phyloP scores from a whole-genome alignment of 2,113 vertebrate species.

The Mormyrus lacerda region DNA sequence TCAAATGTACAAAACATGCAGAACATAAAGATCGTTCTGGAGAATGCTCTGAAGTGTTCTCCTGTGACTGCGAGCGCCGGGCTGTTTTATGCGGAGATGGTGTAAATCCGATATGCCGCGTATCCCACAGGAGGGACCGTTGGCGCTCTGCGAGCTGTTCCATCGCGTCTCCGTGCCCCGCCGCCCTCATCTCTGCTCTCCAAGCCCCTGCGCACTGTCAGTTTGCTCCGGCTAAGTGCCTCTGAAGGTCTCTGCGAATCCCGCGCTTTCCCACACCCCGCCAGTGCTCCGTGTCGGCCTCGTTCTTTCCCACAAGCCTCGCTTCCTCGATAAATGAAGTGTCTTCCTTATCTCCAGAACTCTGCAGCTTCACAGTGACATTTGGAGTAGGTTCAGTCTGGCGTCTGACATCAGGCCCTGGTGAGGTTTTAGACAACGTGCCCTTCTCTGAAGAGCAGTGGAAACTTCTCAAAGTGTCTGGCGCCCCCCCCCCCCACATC shows the following conservation, averaged over 20 bases:
- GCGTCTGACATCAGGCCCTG: neutral
- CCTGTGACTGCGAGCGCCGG: neutral
- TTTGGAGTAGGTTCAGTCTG: neutral
- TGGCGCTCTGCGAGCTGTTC: neutral
- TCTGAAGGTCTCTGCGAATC: neutral
- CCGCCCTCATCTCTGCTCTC: neutral
- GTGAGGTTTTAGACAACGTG: neutral
- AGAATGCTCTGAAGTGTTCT: neutral
- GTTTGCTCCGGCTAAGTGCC: neutral
- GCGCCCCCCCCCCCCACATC: neutral
- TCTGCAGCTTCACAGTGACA: neutral
- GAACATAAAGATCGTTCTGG: neutral
- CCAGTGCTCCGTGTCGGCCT: neutral
- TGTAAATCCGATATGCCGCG: neutral
- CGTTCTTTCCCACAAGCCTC: neutral
- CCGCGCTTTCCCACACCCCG: neutral
- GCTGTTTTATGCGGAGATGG: neutral
- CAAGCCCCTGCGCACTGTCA: neutral
- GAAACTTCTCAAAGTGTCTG: neutral
- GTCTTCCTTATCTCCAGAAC: neutral
- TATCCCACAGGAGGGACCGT: neutral
- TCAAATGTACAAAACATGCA: constrained; percentile 6
- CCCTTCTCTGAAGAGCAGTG: neutral
- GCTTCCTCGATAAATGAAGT: neutral
- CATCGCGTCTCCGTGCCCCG: neutral